Evolutionary conservation across 2,113 vertebrate species (phyloP).

Genomic region (Scolopax mira): DNA sequence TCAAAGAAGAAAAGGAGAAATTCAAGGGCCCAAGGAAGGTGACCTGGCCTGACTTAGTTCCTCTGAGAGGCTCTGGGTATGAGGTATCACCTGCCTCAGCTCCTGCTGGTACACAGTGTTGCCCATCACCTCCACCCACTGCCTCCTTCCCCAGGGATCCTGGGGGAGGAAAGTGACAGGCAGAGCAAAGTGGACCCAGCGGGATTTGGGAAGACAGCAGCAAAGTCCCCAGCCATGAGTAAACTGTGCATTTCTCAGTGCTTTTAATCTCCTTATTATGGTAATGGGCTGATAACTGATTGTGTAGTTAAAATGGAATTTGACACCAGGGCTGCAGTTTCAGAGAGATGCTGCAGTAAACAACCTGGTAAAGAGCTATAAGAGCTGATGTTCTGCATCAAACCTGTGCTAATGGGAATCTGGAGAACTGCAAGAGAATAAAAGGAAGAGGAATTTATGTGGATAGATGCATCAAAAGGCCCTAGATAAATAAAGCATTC

Average conservation of each 20-base stretch:
- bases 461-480: not conserved
- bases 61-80: not conserved
- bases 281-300: constrained; percentile 58
- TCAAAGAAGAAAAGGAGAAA: not conserved
- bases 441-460: not conserved
- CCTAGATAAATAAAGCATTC: not conserved
- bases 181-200: not conserved
- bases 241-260: not conserved
- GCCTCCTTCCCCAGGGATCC: not conserved
- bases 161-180: not conserved
- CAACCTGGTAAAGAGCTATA: constrained; percentile 38
- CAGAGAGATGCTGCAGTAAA: constrained; percentile 53
- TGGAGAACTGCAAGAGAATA: constrained; percentile 1
- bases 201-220: not conserved
- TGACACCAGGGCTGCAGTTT: constrained; percentile 51
- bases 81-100: not conserved
- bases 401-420: constrained; percentile 30
- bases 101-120: not conserved
- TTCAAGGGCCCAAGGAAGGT: not conserved
- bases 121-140: not conserved
- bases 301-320: constrained; percentile 60
- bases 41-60: not conserved
- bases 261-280: constrained; percentile 63
- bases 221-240: not conserved
- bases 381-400: constrained; percentile 40